These are phyloP conservation scores for Dicentrarchus labrax DNA, from an alignment of 2,113 vertebrate genomes.

Conservation along the genomic window DNA sequence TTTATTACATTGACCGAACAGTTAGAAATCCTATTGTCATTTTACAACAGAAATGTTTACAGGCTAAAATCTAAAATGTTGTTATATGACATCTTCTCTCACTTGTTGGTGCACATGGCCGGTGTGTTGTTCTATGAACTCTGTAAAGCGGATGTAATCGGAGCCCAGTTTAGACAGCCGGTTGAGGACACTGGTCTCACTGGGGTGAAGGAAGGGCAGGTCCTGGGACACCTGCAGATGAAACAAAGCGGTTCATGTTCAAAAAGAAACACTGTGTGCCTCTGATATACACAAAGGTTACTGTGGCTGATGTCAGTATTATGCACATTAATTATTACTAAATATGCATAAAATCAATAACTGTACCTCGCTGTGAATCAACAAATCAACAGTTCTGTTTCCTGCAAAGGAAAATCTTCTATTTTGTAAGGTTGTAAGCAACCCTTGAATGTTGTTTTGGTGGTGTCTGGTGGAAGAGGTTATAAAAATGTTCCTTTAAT, in stretches of 20 bases:
- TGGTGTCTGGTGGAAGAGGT: background rate
- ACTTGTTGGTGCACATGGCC: conserved; percentile 94
- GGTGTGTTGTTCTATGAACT: conserved; percentile 96
- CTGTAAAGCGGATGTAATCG: conserved; percentile 94
- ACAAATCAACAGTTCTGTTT: background rate
- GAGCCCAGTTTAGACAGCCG: conserved; percentile 94
- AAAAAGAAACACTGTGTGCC: background rate
- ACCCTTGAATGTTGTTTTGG: background rate
- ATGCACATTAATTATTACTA: too few relatives aligned
- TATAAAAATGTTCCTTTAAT: background rate
- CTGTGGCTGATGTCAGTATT: background rate
- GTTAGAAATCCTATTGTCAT: background rate
- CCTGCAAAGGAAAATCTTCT: too few relatives aligned
- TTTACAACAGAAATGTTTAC: background rate
- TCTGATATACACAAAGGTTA: background rate
- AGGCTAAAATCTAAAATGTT: background rate
- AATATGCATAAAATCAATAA: background rate
- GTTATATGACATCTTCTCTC: conserved; percentile 6
- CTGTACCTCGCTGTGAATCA: background rate
- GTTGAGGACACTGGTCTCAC: conserved; percentile 93
- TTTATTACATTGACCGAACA: background rate
- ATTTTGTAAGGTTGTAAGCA: background rate
- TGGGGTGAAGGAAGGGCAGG: conserved; percentile 95
- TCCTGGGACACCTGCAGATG: conserved; percentile 92
- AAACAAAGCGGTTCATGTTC: background rate